Percentiles rank a stretch among this genome's conserved stretches.
These are phyloP conservation scores for Copsychus sechellarum DNA, from an alignment of 2,113 vertebrate genomes.

Conservation along the genomic window DNA sequence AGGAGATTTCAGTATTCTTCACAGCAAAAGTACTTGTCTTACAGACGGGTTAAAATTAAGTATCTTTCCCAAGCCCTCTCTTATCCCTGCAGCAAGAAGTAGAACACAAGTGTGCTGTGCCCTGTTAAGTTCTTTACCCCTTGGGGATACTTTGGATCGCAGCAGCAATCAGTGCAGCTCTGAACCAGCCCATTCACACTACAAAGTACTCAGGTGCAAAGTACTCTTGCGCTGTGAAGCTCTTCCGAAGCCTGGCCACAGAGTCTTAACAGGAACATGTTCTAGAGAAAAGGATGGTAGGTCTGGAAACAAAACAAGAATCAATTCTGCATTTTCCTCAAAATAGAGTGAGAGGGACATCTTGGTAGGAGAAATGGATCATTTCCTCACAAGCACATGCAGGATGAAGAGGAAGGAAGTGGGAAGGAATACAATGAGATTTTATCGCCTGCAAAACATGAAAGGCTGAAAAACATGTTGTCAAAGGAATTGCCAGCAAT, in stretches of 20 bases:
- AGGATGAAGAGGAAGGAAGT: background rate
- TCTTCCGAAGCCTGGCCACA: background rate
- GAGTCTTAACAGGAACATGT: accelerated
- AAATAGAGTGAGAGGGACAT: background rate
- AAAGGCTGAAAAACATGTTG: background rate
- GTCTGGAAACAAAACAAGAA: background rate
- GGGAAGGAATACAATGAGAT: background rate
- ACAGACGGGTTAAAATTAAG: background rate
- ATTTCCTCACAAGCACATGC: background rate
- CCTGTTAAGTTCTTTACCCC: background rate
- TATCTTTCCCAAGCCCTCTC: background rate
- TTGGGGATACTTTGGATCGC: background rate
- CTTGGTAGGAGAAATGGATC: background rate
- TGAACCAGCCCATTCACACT: background rate
- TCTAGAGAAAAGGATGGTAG: background rate
- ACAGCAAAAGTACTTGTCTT: background rate
- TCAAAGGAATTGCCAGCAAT: background rate
- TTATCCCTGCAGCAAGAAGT: background rate
- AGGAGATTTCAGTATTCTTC: background rate
- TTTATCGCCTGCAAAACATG: background rate
- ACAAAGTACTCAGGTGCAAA: background rate
- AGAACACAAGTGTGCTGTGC: background rate
- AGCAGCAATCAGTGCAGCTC: background rate
- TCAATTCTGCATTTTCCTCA: background rate
- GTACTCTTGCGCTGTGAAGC: background rate